These are phyloP conservation scores for Catocala fraxini DNA, from an alignment of 2,888 invertebrate genomes.

Conservation along the genomic window DNA sequence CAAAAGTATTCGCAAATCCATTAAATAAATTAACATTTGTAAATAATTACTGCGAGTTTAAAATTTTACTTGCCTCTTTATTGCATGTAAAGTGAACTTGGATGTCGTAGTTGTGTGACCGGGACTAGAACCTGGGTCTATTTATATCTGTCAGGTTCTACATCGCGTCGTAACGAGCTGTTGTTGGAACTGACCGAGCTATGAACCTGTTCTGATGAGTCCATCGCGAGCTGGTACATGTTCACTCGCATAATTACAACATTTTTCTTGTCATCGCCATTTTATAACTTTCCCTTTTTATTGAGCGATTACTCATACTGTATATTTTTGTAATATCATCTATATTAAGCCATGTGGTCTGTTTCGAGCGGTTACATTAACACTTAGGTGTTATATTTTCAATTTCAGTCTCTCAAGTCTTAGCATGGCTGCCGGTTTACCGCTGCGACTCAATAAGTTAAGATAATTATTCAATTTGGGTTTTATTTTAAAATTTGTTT, in stretches of 20 bases:
- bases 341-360: too few species aligned
- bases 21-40: conserved; percentile 2
- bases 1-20: neutral
- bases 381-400: too few species aligned
- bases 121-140: conserved; percentile 34
- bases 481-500: too few species aligned
- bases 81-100: too few species aligned
- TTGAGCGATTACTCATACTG: too few species aligned
- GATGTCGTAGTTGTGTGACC: conserved; percentile 4
- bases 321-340: too few species aligned
- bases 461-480: too few species aligned
- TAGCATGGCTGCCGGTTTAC: too few species aligned
- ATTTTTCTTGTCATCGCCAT: neutral
- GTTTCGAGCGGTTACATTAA: too few species aligned
- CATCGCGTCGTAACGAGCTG: conserved; percentile 11
- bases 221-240: neutral
- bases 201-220: neutral
- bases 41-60: neutral
- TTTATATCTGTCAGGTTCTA: conserved; percentile 44
- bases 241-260: conserved; percentile 4
- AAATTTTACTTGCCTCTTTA: too few species aligned
- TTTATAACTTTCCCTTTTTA: neutral
- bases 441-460: too few species aligned
- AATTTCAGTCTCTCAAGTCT: too few species aligned
- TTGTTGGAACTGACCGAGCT: neutral